phyloP scores from a whole-genome alignment of 2,888 invertebrate species.

The Craniophora ligustri region DNA sequence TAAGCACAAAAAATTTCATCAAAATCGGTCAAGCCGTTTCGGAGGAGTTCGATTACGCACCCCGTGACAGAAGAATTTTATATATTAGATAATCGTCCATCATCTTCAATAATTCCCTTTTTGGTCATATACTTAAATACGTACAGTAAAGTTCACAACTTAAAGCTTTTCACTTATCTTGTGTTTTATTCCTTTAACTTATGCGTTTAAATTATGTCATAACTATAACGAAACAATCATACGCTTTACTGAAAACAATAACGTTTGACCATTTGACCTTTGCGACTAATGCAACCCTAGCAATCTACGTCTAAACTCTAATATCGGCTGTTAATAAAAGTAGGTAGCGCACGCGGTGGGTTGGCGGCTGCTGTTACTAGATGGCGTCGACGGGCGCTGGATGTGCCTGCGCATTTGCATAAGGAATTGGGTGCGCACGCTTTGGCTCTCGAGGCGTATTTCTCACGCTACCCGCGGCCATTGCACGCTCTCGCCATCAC shows the following conservation, averaged over 20 bases:
- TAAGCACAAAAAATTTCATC: too few species aligned
- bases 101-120: too few species aligned
- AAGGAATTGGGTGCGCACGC: conserved; percentile 86
- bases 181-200: too few species aligned
- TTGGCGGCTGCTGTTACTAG: conserved; percentile 56
- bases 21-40: too few species aligned
- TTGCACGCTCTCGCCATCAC: conserved; percentile 62
- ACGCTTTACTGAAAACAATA: conserved; percentile 29
- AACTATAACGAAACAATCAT: conserved; percentile 23
- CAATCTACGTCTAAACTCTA: conserved; percentile 69
- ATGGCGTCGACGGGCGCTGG: conserved; percentile 65
- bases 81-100: too few species aligned
- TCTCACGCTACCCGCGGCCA: conserved; percentile 80
- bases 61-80: too few species aligned
- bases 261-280: conserved; percentile 48
- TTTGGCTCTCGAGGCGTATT: conserved; percentile 75
- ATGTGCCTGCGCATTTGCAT: conserved; percentile 81
- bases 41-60: too few species aligned
- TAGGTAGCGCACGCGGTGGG: conserved; percentile 70
- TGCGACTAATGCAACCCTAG: conserved; percentile 56
- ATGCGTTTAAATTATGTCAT: conserved; percentile 9
- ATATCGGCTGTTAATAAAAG: conserved; percentile 75
- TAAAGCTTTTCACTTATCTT: too few species aligned
- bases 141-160: too few species aligned
- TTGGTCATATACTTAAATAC: too few species aligned